A percentile compares a stretch with the other conserved stretches of the same genome.
phyloP scores from a whole-genome alignment of 2,113 vertebrate species.

The Ornithorhynchus anatinus region DNA sequence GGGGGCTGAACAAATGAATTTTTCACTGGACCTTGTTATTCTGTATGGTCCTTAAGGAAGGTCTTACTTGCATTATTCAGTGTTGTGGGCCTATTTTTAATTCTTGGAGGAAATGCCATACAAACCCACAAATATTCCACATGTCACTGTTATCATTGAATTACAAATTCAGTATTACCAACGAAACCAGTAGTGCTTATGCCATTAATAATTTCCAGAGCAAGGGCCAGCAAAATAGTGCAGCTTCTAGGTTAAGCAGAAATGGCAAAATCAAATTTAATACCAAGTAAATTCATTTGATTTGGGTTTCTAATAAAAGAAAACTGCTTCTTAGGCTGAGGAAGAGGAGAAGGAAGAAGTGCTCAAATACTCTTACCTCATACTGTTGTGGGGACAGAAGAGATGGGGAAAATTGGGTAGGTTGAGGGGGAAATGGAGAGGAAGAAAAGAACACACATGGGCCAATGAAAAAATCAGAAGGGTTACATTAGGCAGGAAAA shows the following conservation, averaged over 20 bases:
- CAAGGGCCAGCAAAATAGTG: not conserved
- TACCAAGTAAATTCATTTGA: not conserved
- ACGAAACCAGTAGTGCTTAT: slow-evolving; percentile 9
- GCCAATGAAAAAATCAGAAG: no score
- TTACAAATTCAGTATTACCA: slow-evolving; percentile 37
- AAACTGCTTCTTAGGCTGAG: no score
- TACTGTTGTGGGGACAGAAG: no score
- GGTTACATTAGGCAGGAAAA: no score
- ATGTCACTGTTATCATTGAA: slow-evolving; percentile 23
- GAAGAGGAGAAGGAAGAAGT: no score
- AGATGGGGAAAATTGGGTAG: no score
- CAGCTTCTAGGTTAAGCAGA: slow-evolving; percentile 33
- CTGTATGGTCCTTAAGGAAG: slow-evolving; percentile 27
- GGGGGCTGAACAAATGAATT: slow-evolving; percentile 29
- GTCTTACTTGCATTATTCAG: slow-evolving; percentile 44
- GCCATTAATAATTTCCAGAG: slow-evolving; percentile 10
- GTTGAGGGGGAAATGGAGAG: no score
- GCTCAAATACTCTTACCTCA: no score
- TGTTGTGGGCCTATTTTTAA: slow-evolving; percentile 42
- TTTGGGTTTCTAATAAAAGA: slow-evolving; percentile 13
- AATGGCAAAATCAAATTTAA: not conserved
- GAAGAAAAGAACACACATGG: no score
- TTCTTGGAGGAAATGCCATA: slow-evolving; percentile 39
- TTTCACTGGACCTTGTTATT: slow-evolving; percentile 37
- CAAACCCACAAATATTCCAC: slow-evolving; percentile 36